These are phyloP conservation scores for Lethrus apterus DNA, from an alignment of 1,140 invertebrate species.

Conservation along the genomic window DNA sequence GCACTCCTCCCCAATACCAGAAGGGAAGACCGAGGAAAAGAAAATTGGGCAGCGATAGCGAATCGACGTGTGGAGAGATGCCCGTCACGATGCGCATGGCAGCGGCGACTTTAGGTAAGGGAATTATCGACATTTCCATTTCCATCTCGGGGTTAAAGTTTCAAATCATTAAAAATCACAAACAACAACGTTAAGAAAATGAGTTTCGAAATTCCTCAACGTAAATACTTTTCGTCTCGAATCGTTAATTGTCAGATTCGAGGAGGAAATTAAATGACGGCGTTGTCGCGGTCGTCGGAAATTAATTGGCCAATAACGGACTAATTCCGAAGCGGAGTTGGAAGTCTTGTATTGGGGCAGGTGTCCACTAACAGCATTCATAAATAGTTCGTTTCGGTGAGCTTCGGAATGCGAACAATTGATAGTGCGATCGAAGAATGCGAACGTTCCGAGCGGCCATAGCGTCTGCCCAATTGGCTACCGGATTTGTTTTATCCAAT, in stretches of 20 bases:
- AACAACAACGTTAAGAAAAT: too few species aligned
- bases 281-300: not conserved
- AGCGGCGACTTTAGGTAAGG: constrained; percentile 60
- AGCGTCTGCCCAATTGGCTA: constrained; percentile 33
- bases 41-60: constrained; percentile 45
- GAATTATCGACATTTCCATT: constrained; percentile 10
- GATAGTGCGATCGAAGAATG: constrained; percentile 10
- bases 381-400: too few species aligned
- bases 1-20: constrained; percentile 50
- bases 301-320: constrained; percentile 10
- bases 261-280: too few species aligned
- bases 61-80: constrained; percentile 50
- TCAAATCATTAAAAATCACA: too few species aligned
- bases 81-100: constrained; percentile 63
- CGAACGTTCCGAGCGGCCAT: constrained; percentile 16
- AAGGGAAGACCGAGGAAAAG: constrained; percentile 81
- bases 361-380: constrained; percentile 9
- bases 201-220: too few species aligned
- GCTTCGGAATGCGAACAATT: constrained; percentile 12
- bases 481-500: constrained; percentile 37
- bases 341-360: constrained; percentile 9
- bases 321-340: constrained; percentile 9
- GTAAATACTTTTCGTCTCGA: too few species aligned
- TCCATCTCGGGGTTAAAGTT: too few species aligned
- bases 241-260: too few species aligned